These are phyloP conservation scores for Linyphia triangularis DNA, from an alignment of 2,888 invertebrate genomes.

Conservation along the genomic window DNA sequence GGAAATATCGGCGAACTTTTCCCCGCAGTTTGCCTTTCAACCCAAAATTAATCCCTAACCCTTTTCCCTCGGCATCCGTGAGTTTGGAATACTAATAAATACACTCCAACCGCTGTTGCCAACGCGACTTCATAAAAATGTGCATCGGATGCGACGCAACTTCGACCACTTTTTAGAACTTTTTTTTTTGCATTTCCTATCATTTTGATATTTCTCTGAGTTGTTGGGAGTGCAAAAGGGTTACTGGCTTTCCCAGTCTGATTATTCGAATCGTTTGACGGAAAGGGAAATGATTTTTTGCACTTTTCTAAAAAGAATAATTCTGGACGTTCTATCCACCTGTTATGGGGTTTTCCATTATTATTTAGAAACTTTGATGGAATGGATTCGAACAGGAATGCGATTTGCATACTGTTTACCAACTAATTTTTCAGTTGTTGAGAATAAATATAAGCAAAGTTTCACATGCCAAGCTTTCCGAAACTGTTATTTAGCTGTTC, in stretches of 20 bases:
- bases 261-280: background rate
- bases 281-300: background rate
- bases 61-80: slow-evolving; percentile 22
- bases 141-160: background rate
- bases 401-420: no score
- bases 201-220: no score
- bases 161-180: background rate
- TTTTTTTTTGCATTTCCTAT: background rate
- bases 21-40: background rate
- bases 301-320: no score
- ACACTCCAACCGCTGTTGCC: background rate
- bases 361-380: no score
- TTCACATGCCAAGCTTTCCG: no score
- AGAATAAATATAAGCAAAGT: no score
- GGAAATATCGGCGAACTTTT: background rate
- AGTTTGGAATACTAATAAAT: slow-evolving; percentile 62
- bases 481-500: no score
- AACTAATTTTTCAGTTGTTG: no score
- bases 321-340: no score
- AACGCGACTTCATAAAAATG: slow-evolving; percentile 46
- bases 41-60: slow-evolving; percentile 61
- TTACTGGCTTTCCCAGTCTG: background rate
- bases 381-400: no score
- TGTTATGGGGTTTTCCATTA: no score
- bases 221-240: no score